These are phyloP conservation scores for Psittacus erithacus DNA, from an alignment of 2,113 vertebrate species.

Conservation along the genomic window DNA sequence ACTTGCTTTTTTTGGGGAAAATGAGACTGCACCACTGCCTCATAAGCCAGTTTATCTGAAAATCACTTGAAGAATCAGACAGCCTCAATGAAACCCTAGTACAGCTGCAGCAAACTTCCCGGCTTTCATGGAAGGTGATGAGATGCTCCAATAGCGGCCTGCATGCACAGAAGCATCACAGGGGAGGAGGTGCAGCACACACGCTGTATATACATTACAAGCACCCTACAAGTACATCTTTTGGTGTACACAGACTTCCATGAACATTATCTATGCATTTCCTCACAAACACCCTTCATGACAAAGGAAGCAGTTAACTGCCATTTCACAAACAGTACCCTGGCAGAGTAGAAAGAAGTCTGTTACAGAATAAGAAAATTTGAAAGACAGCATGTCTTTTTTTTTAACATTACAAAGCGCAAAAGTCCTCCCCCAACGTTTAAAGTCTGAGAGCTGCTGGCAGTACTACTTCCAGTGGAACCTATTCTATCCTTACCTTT, in stretches of 20 bases:
- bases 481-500: neutral
- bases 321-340: neutral
- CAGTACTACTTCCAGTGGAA: neutral
- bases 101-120: neutral
- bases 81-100: neutral
- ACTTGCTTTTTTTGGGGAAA: neutral
- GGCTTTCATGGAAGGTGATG: neutral
- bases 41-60: neutral
- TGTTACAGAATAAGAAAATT: neutral
- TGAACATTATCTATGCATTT: neutral
- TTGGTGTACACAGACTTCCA: neutral
- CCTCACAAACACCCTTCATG: neutral
- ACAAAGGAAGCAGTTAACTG: neutral
- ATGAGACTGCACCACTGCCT: fast-evolving
- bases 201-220: neutral
- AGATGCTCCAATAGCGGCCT: neutral
- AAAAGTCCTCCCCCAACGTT: neutral
- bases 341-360: neutral
- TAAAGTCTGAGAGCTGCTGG: neutral
- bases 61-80: neutral
- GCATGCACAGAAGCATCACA: neutral
- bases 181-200: neutral
- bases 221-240: neutral
- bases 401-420: neutral
- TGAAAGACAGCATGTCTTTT: neutral